A percentile compares a stretch with the other conserved stretches of the same genome.
These are phyloP conservation scores for Myotis daubentonii DNA, from an alignment of 2,797 vertebrate genomes.

Conservation along the genomic window DNA sequence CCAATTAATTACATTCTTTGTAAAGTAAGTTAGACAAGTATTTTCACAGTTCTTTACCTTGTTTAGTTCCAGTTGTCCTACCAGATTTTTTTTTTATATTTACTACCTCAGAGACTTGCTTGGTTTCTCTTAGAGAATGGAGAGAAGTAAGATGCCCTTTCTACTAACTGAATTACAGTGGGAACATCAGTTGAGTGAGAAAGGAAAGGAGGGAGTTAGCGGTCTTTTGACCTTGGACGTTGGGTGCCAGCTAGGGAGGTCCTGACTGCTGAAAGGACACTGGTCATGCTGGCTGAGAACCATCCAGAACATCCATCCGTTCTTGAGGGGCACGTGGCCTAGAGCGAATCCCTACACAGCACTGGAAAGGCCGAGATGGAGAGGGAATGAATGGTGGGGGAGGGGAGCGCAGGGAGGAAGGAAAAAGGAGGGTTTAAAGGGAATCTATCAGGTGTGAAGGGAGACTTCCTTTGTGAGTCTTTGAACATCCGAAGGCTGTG, in stretches of 20 bases:
- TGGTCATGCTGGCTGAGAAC: neutral
- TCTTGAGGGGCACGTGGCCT: neutral
- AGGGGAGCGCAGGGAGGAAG: neutral
- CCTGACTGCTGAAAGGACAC: neutral
- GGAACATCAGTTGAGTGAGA: neutral
- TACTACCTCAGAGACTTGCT: neutral
- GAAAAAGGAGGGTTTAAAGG: neutral
- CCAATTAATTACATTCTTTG: conserved; percentile 4
- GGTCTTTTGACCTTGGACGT: neutral
- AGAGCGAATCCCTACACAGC: neutral
- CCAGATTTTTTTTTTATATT: neutral
- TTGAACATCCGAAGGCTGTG: neutral
- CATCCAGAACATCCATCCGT: neutral
- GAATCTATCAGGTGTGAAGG: neutral
- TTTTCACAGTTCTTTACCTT: neutral
- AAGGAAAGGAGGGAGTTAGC: neutral
- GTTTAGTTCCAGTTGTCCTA: neutral
- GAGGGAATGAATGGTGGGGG: neutral
- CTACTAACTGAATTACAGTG: neutral
- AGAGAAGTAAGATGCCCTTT: neutral
- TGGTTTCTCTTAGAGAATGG: neutral
- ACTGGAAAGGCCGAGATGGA: neutral
- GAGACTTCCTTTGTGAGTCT: neutral
- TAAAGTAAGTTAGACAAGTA: neutral
- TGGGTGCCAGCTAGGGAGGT: neutral